Percentiles rank a stretch among this genome's conserved stretches.
Conservation (phyloP, 2,888 invertebrate genomes). For the Mimachlamys varia region DNA sequence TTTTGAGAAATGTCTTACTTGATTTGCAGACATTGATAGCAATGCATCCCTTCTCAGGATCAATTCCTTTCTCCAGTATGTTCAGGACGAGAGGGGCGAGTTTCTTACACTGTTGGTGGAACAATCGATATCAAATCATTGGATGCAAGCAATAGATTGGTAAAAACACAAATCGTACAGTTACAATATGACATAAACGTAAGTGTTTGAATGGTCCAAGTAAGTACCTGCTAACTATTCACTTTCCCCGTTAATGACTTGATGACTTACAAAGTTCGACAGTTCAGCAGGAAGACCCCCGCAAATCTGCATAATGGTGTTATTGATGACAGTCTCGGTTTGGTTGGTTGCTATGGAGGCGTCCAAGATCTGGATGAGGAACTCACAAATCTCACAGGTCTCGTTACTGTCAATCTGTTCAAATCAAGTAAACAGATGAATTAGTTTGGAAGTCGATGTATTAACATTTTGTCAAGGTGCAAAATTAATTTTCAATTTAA, state of each 20-base stretch:
- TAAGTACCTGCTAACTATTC: too few relatives aligned
- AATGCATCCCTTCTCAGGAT: background rate
- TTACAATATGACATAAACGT: too few relatives aligned
- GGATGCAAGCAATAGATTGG: too few relatives aligned
- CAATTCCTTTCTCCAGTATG: background rate
- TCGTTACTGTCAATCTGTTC: background rate
- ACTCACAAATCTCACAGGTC: background rate
- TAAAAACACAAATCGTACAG: too few relatives aligned
- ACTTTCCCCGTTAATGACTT: too few relatives aligned
- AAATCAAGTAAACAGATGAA: background rate
- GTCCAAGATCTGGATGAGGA: conserved; percentile 11
- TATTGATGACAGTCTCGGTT: background rate
- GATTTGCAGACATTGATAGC: background rate
- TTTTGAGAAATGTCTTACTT: background rate
- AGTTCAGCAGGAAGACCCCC: background rate
- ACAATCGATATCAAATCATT: background rate
- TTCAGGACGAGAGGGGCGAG: background rate
- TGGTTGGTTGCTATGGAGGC: conserved; percentile 27
- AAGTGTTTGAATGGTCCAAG: too few relatives aligned
- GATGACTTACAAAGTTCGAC: background rate
- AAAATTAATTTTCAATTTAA: too few relatives aligned
- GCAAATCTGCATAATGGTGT: background rate
- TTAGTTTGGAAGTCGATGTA: too few relatives aligned
- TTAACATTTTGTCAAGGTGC: too few relatives aligned
- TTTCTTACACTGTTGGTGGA: background rate